Base-by-base conservation (phyloP, 2,888 invertebrate species). In the Drosophila birchii region DNA sequence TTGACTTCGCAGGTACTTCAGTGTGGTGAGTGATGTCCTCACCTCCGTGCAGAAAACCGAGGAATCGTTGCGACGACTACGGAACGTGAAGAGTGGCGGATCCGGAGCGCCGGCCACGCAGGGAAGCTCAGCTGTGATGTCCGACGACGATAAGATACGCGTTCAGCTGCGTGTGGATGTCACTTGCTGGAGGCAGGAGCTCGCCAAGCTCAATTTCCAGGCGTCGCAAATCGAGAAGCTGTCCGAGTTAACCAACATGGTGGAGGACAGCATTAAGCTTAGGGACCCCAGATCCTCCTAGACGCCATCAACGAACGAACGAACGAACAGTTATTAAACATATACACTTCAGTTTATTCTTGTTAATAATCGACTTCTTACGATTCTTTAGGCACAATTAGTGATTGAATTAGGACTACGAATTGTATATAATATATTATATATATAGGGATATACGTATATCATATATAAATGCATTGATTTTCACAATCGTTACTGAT, bases 21-120 rank as follows among this genome's bases (percentile, higher is more conserved):
- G 93, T 81, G 94, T 96, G 71, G 97, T 98, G 18, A 94, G 95
- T 86, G 98, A 98, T 92, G 98, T 99, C 3, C 93, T 99, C 75
- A 96, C 96, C 51, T 98, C 98, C 2, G 98, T 99, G 12, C 97
- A 97, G 91, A 98, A 96, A 93, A 99, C 98, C 81, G 98, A 99
- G 91, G 98, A 98, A 91, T 98, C 98, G 63, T 93, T 99, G 78
- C 95, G 97, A 90, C 95, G 98, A 83, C 93, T 99, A 90, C 98
- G 98, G 93, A 96, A 96, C 92, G 95, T 96, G 23, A 94, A 97
- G 75, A 96, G 96, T 69, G 96, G 96, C 14, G 61, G 72, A 1
- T 57, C 68, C 7, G 92, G 69, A 91, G 23, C 16, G 16, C 62
- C 88, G 81, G 56, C 92, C 75, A 6, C 80, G 5, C 77, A 66